These are phyloP conservation scores for Lycopodina hypogea DNA, from an alignment of 37 sponge, comb jelly and placozoan genomes.

Conservation along the genomic window DNA sequence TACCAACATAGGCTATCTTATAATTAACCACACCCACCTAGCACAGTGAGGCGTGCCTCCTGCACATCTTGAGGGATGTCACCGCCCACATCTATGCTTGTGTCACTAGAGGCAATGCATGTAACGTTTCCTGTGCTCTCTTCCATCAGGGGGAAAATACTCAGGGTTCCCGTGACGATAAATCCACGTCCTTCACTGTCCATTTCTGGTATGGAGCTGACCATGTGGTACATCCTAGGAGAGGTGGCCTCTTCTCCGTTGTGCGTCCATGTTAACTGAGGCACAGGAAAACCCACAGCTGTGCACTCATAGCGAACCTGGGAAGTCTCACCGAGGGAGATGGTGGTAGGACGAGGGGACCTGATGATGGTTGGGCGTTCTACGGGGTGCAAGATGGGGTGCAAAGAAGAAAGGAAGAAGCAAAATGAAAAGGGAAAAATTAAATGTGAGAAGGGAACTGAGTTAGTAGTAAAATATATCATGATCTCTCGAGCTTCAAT, in stretches of 20 bases:
- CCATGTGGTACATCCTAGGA: neutral
- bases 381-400: neutral
- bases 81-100: neutral
- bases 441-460: no score
- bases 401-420: neutral
- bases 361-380: neutral
- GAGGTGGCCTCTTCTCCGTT: neutral
- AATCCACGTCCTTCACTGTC: neutral
- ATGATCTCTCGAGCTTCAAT: no score
- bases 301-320: neutral
- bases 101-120: neutral
- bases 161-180: neutral
- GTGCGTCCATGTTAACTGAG: neutral
- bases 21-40: neutral
- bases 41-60: neutral
- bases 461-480: no score
- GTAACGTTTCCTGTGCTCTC: neutral
- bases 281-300: conserved; percentile 1
- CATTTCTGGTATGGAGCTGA: neutral
- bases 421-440: neutral
- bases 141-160: neutral
- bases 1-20: no score
- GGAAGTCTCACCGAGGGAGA: neutral
- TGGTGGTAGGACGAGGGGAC: neutral
- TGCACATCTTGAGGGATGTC: neutral